Evolutionary conservation across 2,797 vertebrate species (phyloP), one percentile per base, ranked within the genome.

Genomic region (Sebastolobus alascanus): DNA sequence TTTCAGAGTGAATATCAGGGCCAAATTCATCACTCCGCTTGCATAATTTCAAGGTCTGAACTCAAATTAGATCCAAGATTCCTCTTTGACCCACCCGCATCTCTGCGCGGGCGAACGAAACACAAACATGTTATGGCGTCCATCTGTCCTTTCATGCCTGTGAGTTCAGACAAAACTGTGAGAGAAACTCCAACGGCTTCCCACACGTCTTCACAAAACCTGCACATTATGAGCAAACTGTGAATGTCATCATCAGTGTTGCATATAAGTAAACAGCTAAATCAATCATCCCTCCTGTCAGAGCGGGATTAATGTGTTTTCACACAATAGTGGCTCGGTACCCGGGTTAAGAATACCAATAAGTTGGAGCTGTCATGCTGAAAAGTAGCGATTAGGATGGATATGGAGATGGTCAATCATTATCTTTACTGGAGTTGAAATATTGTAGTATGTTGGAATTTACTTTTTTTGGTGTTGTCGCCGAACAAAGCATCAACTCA

Each of bases 81-180:
- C 50, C 52, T 67, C 58, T 77, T n/a, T 78, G 80, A 87, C 55
- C 82, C 27, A 1, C 69, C 77, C 40, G 5, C 20, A 5, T 83
- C 35, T 79, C 33, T 8, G 18, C 0, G 11, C 5, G 4, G 69
- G 71, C 9, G 56, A 76, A 77, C 20, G 0, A 72, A 80, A 33
- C n/a, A 0, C 58, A 33, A 65, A 82, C 84, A 73, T 29, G 54
- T 70, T 22, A 29, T 27, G 35, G 74, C 67, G 12, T 35, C 85
- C 89, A 79, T 90, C 83, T 85, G 85, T 85, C 80, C 77, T 61
- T 56, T 78, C 22, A 1, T 56, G 52, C 13, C 64, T 68, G 37
- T 35, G 27, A 79, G 38, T 63, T 81, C n/a, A 3, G 77, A 77
- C 66, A 7, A 66, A 68, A 71, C 68, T 61, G 86, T 38, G 74